Conservation (phyloP, 23 tunicate species). For the Phallusia fumigata region DNA sequence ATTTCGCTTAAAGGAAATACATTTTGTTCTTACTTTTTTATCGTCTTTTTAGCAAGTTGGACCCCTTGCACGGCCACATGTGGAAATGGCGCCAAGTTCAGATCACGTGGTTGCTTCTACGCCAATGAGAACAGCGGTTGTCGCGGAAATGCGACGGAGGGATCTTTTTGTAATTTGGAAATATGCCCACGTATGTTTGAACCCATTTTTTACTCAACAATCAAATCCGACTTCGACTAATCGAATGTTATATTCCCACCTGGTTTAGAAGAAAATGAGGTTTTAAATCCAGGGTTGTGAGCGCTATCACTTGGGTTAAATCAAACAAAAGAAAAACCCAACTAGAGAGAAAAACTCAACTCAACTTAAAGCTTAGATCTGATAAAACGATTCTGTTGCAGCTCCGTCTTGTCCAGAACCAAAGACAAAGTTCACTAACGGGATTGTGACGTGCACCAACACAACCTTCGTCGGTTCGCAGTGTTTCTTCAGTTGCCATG, state of each 20-base stretch:
- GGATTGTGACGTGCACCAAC: not conserved
- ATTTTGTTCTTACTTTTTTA: not conserved
- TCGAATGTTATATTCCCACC: too few species aligned
- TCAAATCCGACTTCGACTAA: too few species aligned
- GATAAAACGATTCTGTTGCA: not conserved
- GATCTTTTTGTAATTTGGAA: not conserved
- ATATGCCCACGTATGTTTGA: constrained; percentile 24
- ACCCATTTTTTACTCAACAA: not conserved
- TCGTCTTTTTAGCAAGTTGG: not conserved
- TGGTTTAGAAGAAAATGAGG: too few species aligned
- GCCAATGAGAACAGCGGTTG: constrained; percentile 9
- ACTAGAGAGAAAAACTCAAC: too few species aligned
- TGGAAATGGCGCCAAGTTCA: not conserved
- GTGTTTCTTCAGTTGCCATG: not conserved
- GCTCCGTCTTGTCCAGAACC: not conserved
- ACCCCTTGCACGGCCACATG: not conserved
- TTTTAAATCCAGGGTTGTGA: too few species aligned
- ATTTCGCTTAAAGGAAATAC: too few species aligned
- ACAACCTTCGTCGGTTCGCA: not conserved
- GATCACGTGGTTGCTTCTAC: not conserved
- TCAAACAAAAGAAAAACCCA: too few species aligned
- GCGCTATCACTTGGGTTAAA: too few species aligned
- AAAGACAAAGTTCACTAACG: not conserved
- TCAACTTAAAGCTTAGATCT: too few species aligned
- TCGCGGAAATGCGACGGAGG: constrained; percentile 7